Evolutionary conservation across 2,888 invertebrate species (phyloP).

Genomic region (Odiellus spinosus): DNA sequence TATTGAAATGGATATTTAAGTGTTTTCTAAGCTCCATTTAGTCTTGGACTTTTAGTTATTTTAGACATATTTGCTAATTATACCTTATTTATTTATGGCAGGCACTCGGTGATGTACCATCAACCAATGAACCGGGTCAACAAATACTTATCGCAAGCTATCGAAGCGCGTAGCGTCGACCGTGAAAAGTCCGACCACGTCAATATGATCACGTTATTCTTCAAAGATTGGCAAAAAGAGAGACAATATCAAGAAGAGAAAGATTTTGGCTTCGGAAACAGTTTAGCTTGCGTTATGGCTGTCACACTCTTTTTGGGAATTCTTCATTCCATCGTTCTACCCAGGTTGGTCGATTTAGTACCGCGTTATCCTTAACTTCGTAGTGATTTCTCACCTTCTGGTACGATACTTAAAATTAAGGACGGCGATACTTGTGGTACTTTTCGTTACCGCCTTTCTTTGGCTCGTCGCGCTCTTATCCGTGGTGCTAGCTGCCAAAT

Average conservation of each 20-base stretch:
- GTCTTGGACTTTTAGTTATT: too few relatives aligned
- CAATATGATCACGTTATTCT: conserved; percentile 65
- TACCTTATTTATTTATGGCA: conserved; percentile 4
- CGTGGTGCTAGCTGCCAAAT: neutral
- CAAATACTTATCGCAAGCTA: conserved; percentile 77
- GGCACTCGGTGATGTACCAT: conserved; percentile 41
- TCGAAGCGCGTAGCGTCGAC: conserved; percentile 75
- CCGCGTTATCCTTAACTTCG: too few relatives aligned
- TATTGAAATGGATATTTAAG: too few relatives aligned
- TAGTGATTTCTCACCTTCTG: too few relatives aligned
- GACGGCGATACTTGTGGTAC: neutral
- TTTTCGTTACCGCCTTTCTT: neutral
- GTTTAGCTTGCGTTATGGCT: conserved; percentile 51
- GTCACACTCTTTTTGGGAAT: conserved; percentile 58
- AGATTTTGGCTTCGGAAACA: conserved; percentile 67
- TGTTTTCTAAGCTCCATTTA: too few relatives aligned
- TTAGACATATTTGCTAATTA: too few relatives aligned
- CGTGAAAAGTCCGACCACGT: conserved; percentile 77
- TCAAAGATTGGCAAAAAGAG: conserved; percentile 69
- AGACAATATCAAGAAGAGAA: conserved; percentile 72
- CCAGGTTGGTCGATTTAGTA: conserved; percentile 42
- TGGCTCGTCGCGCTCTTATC: neutral
- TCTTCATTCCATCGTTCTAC: conserved; percentile 61
- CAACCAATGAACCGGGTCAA: conserved; percentile 81
- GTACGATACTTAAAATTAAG: too few relatives aligned